phyloP scores from a whole-genome alignment of 2,888 invertebrate species.

The Erebia epiphron region DNA sequence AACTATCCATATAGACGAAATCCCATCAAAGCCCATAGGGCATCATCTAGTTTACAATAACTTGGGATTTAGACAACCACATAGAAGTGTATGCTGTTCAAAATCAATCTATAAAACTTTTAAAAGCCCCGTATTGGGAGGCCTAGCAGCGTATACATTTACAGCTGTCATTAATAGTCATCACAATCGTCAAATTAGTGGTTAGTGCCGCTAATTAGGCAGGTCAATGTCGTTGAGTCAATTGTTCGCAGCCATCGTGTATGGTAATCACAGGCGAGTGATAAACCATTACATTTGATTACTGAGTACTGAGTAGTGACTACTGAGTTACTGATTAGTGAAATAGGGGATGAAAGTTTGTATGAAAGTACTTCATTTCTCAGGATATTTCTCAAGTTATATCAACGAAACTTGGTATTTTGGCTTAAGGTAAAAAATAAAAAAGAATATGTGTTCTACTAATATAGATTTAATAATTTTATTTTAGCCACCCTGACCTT shows the following conservation, averaged over 20 bases:
- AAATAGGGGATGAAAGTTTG: too few relatives aligned
- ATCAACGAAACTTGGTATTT: too few relatives aligned
- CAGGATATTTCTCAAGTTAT: too few relatives aligned
- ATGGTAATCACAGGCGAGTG: conserved; percentile 22
- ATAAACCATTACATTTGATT: conserved; percentile 8
- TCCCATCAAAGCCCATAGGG: too few relatives aligned
- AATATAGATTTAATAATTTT: too few relatives aligned
- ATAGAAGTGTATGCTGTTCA: not conserved
- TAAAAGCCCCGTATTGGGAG: not conserved
- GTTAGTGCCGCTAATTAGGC: conserved; percentile 39
- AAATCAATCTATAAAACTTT: not conserved
- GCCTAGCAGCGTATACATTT: conserved; percentile 10
- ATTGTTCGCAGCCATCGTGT: conserved; percentile 25
- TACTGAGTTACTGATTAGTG: not conserved
- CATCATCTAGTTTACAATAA: too few relatives aligned
- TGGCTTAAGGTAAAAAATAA: too few relatives aligned
- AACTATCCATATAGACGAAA: too few relatives aligned
- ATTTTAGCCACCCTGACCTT: too few relatives aligned
- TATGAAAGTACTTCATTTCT: too few relatives aligned
- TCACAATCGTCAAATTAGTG: conserved; percentile 30
- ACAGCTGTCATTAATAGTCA: conserved; percentile 21
- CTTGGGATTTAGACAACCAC: too few relatives aligned
- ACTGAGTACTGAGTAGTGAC: not conserved
- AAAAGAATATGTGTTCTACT: too few relatives aligned
- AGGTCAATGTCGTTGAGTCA: conserved; percentile 39